Conservation (phyloP, 2,797 vertebrate genomes). For the Sebastes taczanowskii region DNA sequence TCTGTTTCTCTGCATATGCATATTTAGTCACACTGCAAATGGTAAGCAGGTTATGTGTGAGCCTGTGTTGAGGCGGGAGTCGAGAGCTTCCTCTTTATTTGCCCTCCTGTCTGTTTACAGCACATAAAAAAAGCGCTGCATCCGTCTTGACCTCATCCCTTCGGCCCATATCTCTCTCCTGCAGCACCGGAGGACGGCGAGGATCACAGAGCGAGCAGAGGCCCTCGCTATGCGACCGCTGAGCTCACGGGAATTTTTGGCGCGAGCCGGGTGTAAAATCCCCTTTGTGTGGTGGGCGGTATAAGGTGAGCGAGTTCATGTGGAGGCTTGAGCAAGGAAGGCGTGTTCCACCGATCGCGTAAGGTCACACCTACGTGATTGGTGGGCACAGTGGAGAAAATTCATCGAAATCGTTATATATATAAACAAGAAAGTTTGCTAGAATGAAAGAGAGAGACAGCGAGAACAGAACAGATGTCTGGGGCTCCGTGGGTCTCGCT, state of each 20-base stretch:
- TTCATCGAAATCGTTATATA: background rate
- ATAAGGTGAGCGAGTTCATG: constrained; percentile 12
- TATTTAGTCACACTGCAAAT: constrained; percentile 65
- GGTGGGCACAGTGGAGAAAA: background rate
- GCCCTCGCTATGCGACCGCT: constrained; percentile 3
- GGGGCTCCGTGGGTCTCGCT: constrained; percentile 28
- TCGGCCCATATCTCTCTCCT: constrained; percentile 42
- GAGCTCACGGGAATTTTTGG: constrained; percentile 27
- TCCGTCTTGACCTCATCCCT: constrained; percentile 56
- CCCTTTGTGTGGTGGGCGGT: background rate
- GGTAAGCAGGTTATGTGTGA: constrained; percentile 70
- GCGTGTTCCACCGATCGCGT: background rate
- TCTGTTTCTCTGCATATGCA: constrained; percentile 50
- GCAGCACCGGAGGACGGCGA: constrained; percentile 37
- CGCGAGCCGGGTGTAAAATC: constrained; percentile 28
- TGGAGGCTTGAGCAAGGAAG: background rate
- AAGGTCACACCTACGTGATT: constrained; percentile 1
- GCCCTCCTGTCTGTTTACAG: constrained; percentile 53
- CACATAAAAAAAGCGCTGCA: constrained; percentile 19
- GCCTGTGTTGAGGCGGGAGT: constrained; percentile 33
- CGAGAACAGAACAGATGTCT: constrained; percentile 46
- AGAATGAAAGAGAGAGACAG: constrained; percentile 14
- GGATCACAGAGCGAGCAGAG: constrained; percentile 28
- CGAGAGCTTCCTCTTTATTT: constrained; percentile 46
- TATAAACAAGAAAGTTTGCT: constrained; percentile 15